Evolutionary conservation across 1,140 invertebrate species (phyloP).

Genomic region (Conus betulinus): DNA sequence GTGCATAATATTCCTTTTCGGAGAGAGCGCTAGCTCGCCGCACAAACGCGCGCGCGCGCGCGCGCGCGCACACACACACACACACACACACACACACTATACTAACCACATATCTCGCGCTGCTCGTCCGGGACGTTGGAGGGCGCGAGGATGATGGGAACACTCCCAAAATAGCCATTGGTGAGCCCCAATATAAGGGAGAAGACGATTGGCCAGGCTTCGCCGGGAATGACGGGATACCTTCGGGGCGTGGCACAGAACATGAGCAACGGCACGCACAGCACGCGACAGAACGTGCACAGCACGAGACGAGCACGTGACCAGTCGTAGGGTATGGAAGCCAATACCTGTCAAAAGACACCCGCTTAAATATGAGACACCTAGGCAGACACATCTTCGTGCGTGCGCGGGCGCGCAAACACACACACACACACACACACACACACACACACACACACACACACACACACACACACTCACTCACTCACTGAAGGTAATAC

Average conservation of each 20-base stretch:
- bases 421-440: neutral
- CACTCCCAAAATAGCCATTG: slow-evolving; percentile 91
- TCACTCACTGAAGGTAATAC: slow-evolving; percentile 6
- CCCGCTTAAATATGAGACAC: too few species aligned
- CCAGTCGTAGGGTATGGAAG: slow-evolving; percentile 88
- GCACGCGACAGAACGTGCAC: slow-evolving; percentile 82
- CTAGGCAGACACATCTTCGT: too few species aligned
- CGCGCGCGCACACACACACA: neutral
- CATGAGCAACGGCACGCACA: slow-evolving; percentile 87
- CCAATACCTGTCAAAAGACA: slow-evolving; percentile 81
- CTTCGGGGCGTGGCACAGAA: slow-evolving; percentile 86
- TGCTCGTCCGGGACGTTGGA: slow-evolving; percentile 86
- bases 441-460: neutral
- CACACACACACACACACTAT: slow-evolving; percentile 14
- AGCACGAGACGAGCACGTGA: slow-evolving; percentile 84
- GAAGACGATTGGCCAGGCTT: slow-evolving; percentile 81
- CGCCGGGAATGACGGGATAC: slow-evolving; percentile 83
- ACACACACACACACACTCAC: slow-evolving; percentile 5
- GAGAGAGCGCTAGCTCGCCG: too few species aligned
- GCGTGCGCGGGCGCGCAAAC: too few species aligned
- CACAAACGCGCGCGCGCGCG: too few species aligned
- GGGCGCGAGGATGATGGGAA: slow-evolving; percentile 93
- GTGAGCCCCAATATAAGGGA: slow-evolving; percentile 87
- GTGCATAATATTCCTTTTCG: too few species aligned
- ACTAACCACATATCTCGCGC: slow-evolving; percentile 83